Evolutionary conservation across 2,113 vertebrate species (phyloP).

Genomic region (Desmodus rotundus): DNA sequence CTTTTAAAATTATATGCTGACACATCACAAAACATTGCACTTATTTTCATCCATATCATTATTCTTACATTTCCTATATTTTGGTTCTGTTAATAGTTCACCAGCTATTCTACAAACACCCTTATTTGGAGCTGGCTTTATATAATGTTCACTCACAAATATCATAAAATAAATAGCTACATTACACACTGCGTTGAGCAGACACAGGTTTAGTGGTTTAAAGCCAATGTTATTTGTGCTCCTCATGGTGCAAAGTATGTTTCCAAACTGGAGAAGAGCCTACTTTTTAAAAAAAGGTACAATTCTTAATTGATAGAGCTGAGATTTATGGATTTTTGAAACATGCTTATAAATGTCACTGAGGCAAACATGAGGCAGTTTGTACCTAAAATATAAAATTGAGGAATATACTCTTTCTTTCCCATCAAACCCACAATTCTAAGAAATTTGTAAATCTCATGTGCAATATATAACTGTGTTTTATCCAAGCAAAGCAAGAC

Average conservation of each 20-base stretch:
- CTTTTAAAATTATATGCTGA: neutral
- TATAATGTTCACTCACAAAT: neutral
- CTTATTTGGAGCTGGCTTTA: neutral
- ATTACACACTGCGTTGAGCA: neutral
- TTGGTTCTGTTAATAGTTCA: conserved; percentile 26
- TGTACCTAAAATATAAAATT: neutral
- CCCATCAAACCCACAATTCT: neutral
- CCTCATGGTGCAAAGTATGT: neutral
- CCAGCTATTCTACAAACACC: neutral
- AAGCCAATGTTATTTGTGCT: neutral
- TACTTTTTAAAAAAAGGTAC: neutral
- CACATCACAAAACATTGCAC: neutral
- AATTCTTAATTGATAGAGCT: neutral
- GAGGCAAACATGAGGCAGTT: neutral
- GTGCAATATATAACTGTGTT: neutral
- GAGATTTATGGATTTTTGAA: neutral
- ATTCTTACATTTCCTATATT: neutral
- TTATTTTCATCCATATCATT: conserved; percentile 16
- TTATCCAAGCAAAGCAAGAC: neutral
- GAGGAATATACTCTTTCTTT: neutral
- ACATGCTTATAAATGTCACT: neutral
- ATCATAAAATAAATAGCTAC: neutral
- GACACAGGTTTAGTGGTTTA: neutral
- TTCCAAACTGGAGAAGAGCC: neutral
- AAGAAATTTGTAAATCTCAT: neutral